Conservation (phyloP, 2,888 invertebrate genomes). For the Clivina fossor region DNA sequence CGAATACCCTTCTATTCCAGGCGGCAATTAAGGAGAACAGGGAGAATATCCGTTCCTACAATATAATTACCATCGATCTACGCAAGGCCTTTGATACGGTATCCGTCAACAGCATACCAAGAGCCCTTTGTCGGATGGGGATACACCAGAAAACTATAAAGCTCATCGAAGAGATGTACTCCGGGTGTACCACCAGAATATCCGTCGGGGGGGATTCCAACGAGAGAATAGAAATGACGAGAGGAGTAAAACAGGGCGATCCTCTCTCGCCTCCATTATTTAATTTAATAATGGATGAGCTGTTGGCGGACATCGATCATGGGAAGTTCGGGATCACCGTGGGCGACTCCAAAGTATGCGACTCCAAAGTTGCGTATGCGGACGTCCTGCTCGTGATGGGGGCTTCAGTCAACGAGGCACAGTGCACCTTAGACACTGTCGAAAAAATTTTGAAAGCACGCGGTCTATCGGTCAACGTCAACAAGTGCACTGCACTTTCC, state of each 20-base stretch:
- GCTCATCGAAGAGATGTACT: neutral
- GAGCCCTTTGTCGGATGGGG: neutral
- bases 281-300: conserved; percentile 3
- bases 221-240: conserved; percentile 33
- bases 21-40: neutral
- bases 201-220: conserved; percentile 8
- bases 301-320: neutral
- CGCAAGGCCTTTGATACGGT: conserved; percentile 50
- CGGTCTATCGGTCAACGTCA: neutral
- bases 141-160: neutral
- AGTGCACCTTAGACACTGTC: neutral
- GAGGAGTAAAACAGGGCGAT: conserved; percentile 2
- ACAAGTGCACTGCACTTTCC: neutral
- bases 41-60: conserved; percentile 39
- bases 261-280: neutral
- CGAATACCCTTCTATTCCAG: neutral
- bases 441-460: neutral
- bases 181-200: neutral
- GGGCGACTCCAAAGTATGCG: conserved; percentile 30
- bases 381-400: neutral
- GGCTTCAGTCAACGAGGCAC: neutral
- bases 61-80: conserved; percentile 49
- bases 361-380: neutral
- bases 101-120: neutral
- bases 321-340: conserved; percentile 33